Evolutionary conservation across 2,888 invertebrate genomes (phyloP), one percentile per base, ranked within the genome.

Genomic region (Caenorhabditis angaria): DNA sequence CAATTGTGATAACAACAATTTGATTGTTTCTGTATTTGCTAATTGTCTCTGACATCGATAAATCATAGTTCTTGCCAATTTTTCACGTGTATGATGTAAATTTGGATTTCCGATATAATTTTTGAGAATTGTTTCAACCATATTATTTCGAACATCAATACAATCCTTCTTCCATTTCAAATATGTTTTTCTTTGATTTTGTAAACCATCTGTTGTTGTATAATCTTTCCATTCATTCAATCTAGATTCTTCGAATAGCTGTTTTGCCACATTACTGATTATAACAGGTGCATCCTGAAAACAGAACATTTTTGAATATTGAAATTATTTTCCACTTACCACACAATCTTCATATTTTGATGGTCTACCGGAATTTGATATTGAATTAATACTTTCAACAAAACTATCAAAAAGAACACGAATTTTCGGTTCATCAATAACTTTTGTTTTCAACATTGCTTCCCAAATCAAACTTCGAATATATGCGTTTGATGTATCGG

Each of bases 11-110:
- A 64, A 24, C 28, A 68, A 20, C 6, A 67, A 53, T 32, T 48
- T 41, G 28, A 77, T 75, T 5, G 72, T 77, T 20, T 29, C 48
- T 8, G 50, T 60, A 53, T 77, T 69, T 4, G 66, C 66, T 25
- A 48, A 47, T 20, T 69, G 61, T 22, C 71, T 47, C 50, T 72
- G 71, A 8, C 57, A 61, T 8, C 54, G 25, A 57, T 68, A 75
- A 1, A 61, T 28, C 75, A 75, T 78, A 0, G 72, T 61, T 22
- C 67, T 48, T 0, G 70, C 59, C 54, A 78, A 32, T 24, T 72
- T 75, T 25, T 64, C 65, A 14, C 75, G 56, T n/a, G 67, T 61
- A 32, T 72, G 75, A 54, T 75, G 72, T 22, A 68, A 59, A 2
- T 35, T 25, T 8, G 29, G 29, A 35, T 75, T 68, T 24, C 24